A percentile compares a stretch with the other conserved stretches of the same genome.
Evolutionary conservation across 2,797 vertebrate species (phyloP).

Genomic region (Tenualosa ilisha): DNA sequence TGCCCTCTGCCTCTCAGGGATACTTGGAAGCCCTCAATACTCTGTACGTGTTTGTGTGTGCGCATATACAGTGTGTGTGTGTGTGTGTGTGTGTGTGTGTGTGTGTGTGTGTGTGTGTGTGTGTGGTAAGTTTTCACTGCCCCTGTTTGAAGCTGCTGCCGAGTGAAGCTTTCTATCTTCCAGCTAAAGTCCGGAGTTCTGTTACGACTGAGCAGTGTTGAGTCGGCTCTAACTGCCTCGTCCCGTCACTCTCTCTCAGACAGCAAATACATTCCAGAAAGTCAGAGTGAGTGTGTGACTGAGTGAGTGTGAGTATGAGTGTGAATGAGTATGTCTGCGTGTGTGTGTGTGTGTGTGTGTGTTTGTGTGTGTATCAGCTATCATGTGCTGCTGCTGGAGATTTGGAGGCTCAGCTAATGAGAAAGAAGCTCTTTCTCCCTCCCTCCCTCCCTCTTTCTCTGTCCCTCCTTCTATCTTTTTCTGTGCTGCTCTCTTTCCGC

Average conservation of each 20-base stretch:
- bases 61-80: not conserved
- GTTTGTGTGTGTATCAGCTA: constrained; percentile 38
- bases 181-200: constrained; percentile 44
- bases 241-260: constrained; percentile 56
- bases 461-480: constrained; percentile 30
- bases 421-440: constrained; percentile 56
- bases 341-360: not conserved
- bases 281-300: constrained; percentile 34
- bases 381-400: constrained; percentile 67
- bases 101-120: constrained; percentile 26
- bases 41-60: not conserved
- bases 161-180: constrained; percentile 43
- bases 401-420: constrained; percentile 71
- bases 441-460: constrained; percentile 57
- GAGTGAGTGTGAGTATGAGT: constrained; percentile 31
- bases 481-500: constrained; percentile 52
- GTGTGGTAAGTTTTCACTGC: constrained; percentile 30
- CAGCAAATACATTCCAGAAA: constrained; percentile 65
- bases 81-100: constrained; percentile 21
- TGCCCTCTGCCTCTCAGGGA: constrained; percentile 34
- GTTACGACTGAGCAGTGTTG: constrained; percentile 38
- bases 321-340: not conserved
- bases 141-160: constrained; percentile 18
- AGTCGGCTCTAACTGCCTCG: constrained; percentile 53
- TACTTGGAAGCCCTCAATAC: constrained; percentile 20